A percentile compares a stretch with the other conserved stretches of the same genome.
Conservation (phyloP, 1,140 invertebrate genomes). For the Zelostemma sp. region DNA sequence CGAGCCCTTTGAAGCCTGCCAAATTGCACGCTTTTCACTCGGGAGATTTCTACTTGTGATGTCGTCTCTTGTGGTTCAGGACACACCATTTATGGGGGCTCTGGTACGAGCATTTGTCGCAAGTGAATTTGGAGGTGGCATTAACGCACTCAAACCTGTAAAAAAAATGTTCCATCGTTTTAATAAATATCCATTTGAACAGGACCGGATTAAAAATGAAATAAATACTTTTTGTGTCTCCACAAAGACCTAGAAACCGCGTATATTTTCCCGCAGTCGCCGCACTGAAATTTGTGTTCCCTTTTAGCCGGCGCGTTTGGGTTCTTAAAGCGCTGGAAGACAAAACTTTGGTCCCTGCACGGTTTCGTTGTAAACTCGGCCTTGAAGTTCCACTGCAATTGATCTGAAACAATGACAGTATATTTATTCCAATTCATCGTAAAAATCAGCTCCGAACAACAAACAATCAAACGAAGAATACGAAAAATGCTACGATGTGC, state of each 20-base stretch:
- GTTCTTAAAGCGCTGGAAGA: too few species aligned
- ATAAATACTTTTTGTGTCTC: slow-evolving; percentile 66
- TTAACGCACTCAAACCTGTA: slow-evolving; percentile 62
- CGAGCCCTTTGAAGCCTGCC: too few species aligned
- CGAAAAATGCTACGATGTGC: too few species aligned
- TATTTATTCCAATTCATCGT: slow-evolving; percentile 6
- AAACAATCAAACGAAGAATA: too few species aligned
- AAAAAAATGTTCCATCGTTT: too few species aligned
- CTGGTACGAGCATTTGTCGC: slow-evolving; percentile 66
- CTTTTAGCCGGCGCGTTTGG: slow-evolving; percentile 5
- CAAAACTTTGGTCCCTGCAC: not conserved
- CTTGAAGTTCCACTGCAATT: slow-evolving; percentile 29
- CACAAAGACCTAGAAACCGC: slow-evolving; percentile 62
- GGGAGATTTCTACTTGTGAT: slow-evolving; percentile 27
- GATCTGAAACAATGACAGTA: slow-evolving; percentile 44
- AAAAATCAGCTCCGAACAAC: too few species aligned
- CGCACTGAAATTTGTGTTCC: slow-evolving; percentile 58
- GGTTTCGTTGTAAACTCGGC: not conserved
- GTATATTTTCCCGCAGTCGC: slow-evolving; percentile 66
- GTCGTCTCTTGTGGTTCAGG: slow-evolving; percentile 55
- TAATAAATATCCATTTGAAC: too few species aligned
- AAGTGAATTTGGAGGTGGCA: slow-evolving; percentile 60
- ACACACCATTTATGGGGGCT: slow-evolving; percentile 65
- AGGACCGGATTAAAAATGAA: too few species aligned
- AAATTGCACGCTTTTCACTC: too few species aligned